Percentiles rank a stretch among this genome's conserved stretches.
phyloP scores from a whole-genome alignment of 1,140 invertebrate species.

The Nephila pilipes region DNA sequence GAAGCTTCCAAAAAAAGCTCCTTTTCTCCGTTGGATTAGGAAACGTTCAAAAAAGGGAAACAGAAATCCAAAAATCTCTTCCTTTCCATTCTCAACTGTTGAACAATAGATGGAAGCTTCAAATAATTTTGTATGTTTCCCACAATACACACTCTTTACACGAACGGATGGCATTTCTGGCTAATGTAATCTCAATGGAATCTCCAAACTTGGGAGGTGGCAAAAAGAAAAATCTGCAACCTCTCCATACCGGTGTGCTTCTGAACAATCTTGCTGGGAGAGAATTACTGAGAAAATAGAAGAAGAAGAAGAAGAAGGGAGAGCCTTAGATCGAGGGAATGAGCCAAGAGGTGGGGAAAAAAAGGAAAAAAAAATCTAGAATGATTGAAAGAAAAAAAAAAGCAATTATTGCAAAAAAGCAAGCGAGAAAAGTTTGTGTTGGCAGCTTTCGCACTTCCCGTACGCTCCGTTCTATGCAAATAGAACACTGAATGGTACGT shows the following conservation, averaged over 20 bases:
- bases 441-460: constrained; percentile 42
- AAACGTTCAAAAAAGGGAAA: background rate
- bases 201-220: background rate
- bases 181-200: constrained; percentile 6
- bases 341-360: background rate
- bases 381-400: constrained; percentile 45
- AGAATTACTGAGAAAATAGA: background rate
- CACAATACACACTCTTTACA: background rate
- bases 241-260: background rate
- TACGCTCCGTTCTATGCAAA: constrained; percentile 69
- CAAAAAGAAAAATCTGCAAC: background rate
- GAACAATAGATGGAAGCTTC: background rate
- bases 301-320: background rate
- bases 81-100: background rate
- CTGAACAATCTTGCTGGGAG: background rate
- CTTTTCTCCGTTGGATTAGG: background rate
- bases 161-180: background rate
- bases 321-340: constrained; percentile 11
- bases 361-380: background rate
- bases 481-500: constrained; percentile 70
- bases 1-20: background rate
- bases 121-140: constrained; percentile 13
- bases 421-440: constrained; percentile 57
- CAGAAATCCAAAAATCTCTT: background rate
- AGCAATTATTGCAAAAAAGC: constrained; percentile 70